Evolutionary conservation across 2,797 vertebrate species (phyloP).

Genomic region (Acanthornis magna): DNA sequence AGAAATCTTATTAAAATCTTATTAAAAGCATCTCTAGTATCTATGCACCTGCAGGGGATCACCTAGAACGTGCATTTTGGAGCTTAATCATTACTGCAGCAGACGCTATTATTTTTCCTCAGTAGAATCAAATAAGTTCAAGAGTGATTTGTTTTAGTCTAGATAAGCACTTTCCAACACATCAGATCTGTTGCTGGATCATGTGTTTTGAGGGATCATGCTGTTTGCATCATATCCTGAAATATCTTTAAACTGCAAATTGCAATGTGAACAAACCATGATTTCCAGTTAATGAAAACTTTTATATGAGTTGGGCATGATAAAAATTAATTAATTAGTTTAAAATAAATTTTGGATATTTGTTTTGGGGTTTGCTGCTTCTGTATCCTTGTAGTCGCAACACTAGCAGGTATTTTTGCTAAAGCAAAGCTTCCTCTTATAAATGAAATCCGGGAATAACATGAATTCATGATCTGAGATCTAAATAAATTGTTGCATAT

Average conservation of each 20-base stretch:
- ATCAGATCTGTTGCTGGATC: not conserved
- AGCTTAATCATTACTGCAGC: not conserved
- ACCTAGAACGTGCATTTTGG: not conserved
- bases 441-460: not conserved
- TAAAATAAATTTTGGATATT: not conserved
- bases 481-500: not conserved
- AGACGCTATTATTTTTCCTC: not conserved
- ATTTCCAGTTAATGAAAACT: not conserved
- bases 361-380: not conserved
- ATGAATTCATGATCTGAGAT: not conserved
- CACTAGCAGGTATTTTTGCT: not conserved
- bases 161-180: not conserved
- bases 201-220: not conserved
- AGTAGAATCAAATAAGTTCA: not conserved
- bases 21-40: not conserved
- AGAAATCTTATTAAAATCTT: not conserved
- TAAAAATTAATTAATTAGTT: not conserved
- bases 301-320: not conserved
- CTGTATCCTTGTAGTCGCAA: not conserved
- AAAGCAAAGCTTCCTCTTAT: not conserved
- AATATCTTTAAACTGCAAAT: not conserved
- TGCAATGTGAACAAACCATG: accelerated
- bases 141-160: not conserved
- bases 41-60: not conserved
- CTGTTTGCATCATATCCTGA: not conserved